These are phyloP conservation scores for Mellivora capensis DNA, from an alignment of 2,113 vertebrate species.

Conservation along the genomic window DNA sequence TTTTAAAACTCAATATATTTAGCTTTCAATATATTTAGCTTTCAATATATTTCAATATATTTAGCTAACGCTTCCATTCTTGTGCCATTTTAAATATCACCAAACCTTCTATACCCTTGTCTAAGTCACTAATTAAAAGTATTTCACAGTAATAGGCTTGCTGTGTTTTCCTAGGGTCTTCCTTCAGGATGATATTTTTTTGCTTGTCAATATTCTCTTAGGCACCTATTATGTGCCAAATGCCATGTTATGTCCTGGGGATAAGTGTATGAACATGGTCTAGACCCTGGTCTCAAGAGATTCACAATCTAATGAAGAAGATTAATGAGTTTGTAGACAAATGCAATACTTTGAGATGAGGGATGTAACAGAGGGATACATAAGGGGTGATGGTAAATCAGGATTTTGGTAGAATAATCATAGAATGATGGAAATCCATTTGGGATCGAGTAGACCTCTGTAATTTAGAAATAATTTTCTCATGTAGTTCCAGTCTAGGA, in stretches of 20 bases:
- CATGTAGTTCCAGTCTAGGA: not conserved
- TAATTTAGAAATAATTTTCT: not conserved
- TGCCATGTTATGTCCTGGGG: not conserved
- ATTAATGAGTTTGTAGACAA: not conserved
- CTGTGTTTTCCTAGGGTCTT: not conserved
- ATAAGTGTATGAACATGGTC: not conserved
- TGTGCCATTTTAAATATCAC: slow-evolving; percentile 13
- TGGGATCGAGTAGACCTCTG: not conserved
- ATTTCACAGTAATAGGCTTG: not conserved
- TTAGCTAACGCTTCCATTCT: not conserved
- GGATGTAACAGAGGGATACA: not conserved
- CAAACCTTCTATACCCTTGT: not conserved
- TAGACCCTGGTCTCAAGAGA: not conserved
- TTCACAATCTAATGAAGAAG: not conserved
- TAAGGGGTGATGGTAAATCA: not conserved
- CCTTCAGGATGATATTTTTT: not conserved
- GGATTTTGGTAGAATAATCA: not conserved
- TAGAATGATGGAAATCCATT: not conserved
- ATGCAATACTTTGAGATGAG: not conserved
- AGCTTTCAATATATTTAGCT: not conserved
- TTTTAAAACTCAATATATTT: not conserved
- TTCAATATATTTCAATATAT: too few species aligned
- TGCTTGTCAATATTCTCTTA: not conserved
- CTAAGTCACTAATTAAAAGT: slow-evolving; percentile 2
- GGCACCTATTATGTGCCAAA: not conserved